Base-by-base conservation (phyloP, 2,113 vertebrate genomes). In the Herpailurus yagouaroundi region DNA sequence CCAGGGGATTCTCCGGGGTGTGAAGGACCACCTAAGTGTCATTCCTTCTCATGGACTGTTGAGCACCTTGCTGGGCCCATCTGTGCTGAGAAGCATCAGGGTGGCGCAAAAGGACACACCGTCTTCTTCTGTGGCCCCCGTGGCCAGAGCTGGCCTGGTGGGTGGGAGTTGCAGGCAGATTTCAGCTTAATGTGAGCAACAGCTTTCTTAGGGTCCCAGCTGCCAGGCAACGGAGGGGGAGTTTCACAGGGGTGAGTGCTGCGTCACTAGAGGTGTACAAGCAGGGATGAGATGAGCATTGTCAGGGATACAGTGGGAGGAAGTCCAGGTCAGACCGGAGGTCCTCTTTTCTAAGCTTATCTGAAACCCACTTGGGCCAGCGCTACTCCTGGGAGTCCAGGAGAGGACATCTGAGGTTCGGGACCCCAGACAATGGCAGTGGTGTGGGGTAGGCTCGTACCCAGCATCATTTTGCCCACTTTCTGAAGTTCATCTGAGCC, bases 401-500 rank as follows among this genome's bases (percentile, higher is more conserved):
- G 63, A 29, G 48, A 64, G 71, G 89, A 55, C 27, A 5, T 21
- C 60, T 5, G 31, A 48, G 60, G 83, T 29, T 64, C 0, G 0
- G 85, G 91, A 74, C 38, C 63, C 55, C 38, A 2, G 83, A 48
- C 63, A 13, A 10, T 15, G 23, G 74, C 18, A 14, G 29, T 23
- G 66, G 85, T 71, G 36, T 33, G 55, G 68, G 33, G n/a, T 4
- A 10, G 55, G 66, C 86, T 66, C 4, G 7, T 4, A 0, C 23
- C 48, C 19, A 12, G 79, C 57, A 7, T 25, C 13, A 7, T 15
- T 18, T 33, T 73, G 10, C 48, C 80, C 3, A 2, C 18, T 23
- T 55, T 8, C 85, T 38, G 29, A 82, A n/a, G 31, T 66, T 80
- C 19, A 3, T 48, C 82, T 83, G 95, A 76, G 88, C 81, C 96